Evolutionary conservation across 2,888 invertebrate genomes (phyloP).

Genomic region (Scrobipalpa atriplicella): DNA sequence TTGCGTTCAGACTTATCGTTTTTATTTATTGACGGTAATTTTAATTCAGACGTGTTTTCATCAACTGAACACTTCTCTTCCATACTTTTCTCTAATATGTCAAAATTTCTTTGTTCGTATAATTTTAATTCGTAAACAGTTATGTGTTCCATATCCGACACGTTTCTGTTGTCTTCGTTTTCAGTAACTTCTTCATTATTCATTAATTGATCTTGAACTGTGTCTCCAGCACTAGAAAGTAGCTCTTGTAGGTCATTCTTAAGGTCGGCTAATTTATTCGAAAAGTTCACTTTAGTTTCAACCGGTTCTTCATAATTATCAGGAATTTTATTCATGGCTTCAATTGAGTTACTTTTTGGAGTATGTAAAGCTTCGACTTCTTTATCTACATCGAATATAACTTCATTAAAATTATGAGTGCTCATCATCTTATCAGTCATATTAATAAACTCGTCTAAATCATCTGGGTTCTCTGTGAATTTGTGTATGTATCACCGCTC

Average conservation of each 20-base stretch:
- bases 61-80: slow-evolving; percentile 33
- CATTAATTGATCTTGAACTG: slow-evolving; percentile 32
- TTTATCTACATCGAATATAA: slow-evolving; percentile 44
- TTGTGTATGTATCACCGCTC: slow-evolving; percentile 78
- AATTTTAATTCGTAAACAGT: slow-evolving; percentile 67
- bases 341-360: slow-evolving; percentile 69
- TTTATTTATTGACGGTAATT: slow-evolving; percentile 65
- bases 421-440: slow-evolving; percentile 70
- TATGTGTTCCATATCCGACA: slow-evolving; percentile 71
- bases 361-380: slow-evolving; percentile 63
- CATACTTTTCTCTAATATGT: slow-evolving; percentile 18
- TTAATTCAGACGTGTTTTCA: slow-evolving; percentile 45
- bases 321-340: slow-evolving; percentile 53
- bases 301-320: slow-evolving; percentile 19
- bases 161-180: slow-evolving; percentile 45
- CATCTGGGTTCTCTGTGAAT: slow-evolving; percentile 68
- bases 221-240: slow-evolving; percentile 51
- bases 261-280: slow-evolving; percentile 63
- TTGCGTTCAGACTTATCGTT: slow-evolving; percentile 58
- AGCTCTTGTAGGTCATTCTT: slow-evolving; percentile 66
- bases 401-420: slow-evolving; percentile 44
- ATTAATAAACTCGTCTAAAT: slow-evolving; percentile 72
- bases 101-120: slow-evolving; percentile 45
- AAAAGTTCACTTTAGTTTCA: slow-evolving; percentile 51
- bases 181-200: slow-evolving; percentile 39